Evolutionary conservation across 2,113 vertebrate genomes (phyloP), one percentile per base, ranked within the genome.

Genomic region (Tupaia tana): DNA sequence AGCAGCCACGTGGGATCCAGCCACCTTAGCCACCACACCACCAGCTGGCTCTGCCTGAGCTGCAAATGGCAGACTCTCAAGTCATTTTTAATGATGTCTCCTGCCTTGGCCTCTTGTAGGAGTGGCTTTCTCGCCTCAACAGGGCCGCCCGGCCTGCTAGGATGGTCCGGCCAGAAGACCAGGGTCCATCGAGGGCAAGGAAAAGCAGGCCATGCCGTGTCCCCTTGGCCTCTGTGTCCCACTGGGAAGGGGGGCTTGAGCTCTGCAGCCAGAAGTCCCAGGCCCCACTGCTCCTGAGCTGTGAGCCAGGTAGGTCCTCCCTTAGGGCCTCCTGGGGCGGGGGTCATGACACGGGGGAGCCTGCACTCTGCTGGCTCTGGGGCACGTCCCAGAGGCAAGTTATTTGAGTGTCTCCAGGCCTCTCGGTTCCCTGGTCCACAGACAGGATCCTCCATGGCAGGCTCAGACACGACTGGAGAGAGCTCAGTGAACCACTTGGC

Each of bases 11-110:
- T 43, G 43, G 43, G 43, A 43, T 43, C 59, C 2, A 2, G 43
- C 43, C 8, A 3, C 66, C 90, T 34, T 89, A 25, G n/a, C 24
- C 24, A 31, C 59, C 0, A 31, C 54, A 91, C 67, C 20, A 81
- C 91, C 59, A 66, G 84, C 80, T 91, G 80, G 66, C 87, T 77
- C 16, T 94, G 81, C 74, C 58, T 31, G 52, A 20, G 83, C 61
- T 86, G 79, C 93, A 74, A 54, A 31, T 87, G 8, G 89, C 58
- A 34, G 80, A 43, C 13, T 20, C 7, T n/a, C 11, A 3, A 86
- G 43, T 63, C 15, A 0, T 3, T 93, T 92, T 29, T 1, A 31
- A 71, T 20, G 82, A 96, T 84, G 93, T 93, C 25, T 11, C 74
- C 59, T 0, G 0, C 79, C n/a, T 3, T 0, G 1, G 70, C 25